phyloP scores from a whole-genome alignment of 1,140 invertebrate genomes.

The Plutomurus gul region DNA sequence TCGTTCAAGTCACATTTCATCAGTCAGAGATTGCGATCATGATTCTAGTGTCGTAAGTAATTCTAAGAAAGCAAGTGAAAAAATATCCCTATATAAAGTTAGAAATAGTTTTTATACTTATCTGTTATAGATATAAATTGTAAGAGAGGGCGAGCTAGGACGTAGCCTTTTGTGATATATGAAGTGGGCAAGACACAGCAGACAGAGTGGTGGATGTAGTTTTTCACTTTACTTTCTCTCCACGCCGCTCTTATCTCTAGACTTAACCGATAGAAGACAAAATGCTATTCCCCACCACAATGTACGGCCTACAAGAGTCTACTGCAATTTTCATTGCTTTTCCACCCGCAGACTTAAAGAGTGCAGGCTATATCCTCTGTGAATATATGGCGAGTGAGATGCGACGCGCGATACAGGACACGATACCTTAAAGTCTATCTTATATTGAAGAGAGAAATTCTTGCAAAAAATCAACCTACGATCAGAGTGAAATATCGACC shows the following conservation, averaged over 20 bases:
- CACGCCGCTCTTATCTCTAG: not conserved
- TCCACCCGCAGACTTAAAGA: too few relatives aligned
- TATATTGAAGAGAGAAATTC: too few relatives aligned
- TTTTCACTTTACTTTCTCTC: conserved; percentile 24
- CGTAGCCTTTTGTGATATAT: not conserved
- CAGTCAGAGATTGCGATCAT: conserved; percentile 3
- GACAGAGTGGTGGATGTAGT: conserved; percentile 9
- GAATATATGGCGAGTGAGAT: too few relatives aligned
- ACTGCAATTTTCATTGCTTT: conserved; percentile 5
- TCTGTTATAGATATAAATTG: too few relatives aligned
- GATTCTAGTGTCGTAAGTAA: not conserved
- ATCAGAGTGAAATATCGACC: conserved; percentile 32
- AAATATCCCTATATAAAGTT: too few relatives aligned
- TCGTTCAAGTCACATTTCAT: not conserved
- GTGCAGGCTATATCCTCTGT: too few relatives aligned
- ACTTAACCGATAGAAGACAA: conserved; percentile 8
- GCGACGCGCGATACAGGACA: conserved; percentile 3
- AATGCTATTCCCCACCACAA: not conserved
- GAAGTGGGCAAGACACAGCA: not conserved
- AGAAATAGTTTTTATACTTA: too few relatives aligned
- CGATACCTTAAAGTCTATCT: not conserved
- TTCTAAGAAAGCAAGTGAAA: too few relatives aligned
- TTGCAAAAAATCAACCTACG: conserved; percentile 14
- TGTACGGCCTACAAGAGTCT: too few relatives aligned
- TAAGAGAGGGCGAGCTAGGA: not conserved